Base-by-base conservation (phyloP, 1,140 invertebrate genomes). In the Meloidogyne floridensis region DNA sequence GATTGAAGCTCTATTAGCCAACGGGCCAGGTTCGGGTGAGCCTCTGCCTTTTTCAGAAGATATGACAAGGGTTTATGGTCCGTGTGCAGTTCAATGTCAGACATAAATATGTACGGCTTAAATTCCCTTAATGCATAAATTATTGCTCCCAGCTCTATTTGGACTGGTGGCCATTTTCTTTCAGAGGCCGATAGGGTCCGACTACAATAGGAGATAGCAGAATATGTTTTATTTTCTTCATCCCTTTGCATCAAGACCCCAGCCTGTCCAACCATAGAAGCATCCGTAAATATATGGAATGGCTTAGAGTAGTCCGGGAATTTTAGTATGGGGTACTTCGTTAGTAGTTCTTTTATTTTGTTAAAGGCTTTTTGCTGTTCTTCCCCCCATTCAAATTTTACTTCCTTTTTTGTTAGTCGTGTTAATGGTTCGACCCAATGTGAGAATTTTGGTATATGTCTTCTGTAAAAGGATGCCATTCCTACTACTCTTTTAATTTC, bases 1-100 rank as follows among this genome's bases (percentile, higher is more conserved):
- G 43, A 51, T 51, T 79, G 65, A 5, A 79, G 15, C 42, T 79
- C 77, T 15, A 82, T 65, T 7, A 80, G 3, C 81, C 81, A 82
- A 4, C 81, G 7, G 5, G 69, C 59, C 0, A 81, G 65, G 2
- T 74, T 70, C 0, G 56, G 78, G 4, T 70, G 59, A 9, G 65
- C 51, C 0, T 82, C 80, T 3, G 13, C n/a, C 13, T 82, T 82
- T 0, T 47, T 72, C 20, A 82, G n/a, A 10, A 82, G 11, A n/a
- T 47, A 80, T 11, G 59, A 51, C 0, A 82, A 11, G 0, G 81
- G 78, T 59, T 72, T 81, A n/a, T 81, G 78, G 20, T 80, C 79
- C 0, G 79, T 80, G 65, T 80, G 79, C 10, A 80, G n/a, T 32
- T 56, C 56, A 9, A 76, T 82, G 11, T 82, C 13, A 7, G 20